These are phyloP conservation scores for Taenaris catops DNA, from an alignment of 2,888 invertebrate species.

Conservation along the genomic window DNA sequence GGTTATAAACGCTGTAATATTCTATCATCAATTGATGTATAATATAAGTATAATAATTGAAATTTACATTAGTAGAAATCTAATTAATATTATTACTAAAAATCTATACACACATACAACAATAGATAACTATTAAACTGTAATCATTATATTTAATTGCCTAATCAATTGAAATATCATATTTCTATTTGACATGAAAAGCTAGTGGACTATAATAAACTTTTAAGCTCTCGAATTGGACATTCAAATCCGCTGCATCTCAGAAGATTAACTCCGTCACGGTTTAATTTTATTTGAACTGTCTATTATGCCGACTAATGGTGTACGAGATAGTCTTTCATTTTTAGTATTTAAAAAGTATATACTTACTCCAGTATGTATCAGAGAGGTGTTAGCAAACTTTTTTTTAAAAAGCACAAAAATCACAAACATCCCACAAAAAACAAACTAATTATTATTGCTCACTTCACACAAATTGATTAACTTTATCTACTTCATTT, in stretches of 20 bases:
- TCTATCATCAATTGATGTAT: too few relatives aligned
- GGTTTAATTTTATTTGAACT: slow-evolving; percentile 59
- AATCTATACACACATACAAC: too few relatives aligned
- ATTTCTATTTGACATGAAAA: slow-evolving; percentile 7
- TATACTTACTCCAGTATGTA: slow-evolving; percentile 58
- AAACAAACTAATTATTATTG: slow-evolving; percentile 24
- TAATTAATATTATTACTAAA: too few relatives aligned
- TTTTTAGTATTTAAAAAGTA: slow-evolving; percentile 15
- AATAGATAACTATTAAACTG: too few relatives aligned
- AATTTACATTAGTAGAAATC: too few relatives aligned
- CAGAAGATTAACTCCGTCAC: slow-evolving; percentile 67
- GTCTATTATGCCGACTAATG: slow-evolving; percentile 35
- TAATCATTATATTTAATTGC: neutral
- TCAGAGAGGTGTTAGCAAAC: slow-evolving; percentile 34
- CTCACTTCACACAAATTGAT: slow-evolving; percentile 37
- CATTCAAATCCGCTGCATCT: slow-evolving; percentile 58
- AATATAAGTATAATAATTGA: too few relatives aligned
- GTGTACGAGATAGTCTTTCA: too few relatives aligned
- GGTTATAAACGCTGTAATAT: too few relatives aligned
- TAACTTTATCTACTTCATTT: slow-evolving; percentile 26
- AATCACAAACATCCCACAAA: slow-evolving; percentile 69
- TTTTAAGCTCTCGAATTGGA: slow-evolving; percentile 41
- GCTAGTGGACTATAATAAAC: slow-evolving; percentile 15
- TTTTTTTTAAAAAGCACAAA: slow-evolving; percentile 34
- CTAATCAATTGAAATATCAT: slow-evolving; percentile 1